Evolutionary conservation across 1,140 invertebrate genomes (phyloP), one percentile per base, ranked within the genome.

Genomic region (Orius insidiosus): DNA sequence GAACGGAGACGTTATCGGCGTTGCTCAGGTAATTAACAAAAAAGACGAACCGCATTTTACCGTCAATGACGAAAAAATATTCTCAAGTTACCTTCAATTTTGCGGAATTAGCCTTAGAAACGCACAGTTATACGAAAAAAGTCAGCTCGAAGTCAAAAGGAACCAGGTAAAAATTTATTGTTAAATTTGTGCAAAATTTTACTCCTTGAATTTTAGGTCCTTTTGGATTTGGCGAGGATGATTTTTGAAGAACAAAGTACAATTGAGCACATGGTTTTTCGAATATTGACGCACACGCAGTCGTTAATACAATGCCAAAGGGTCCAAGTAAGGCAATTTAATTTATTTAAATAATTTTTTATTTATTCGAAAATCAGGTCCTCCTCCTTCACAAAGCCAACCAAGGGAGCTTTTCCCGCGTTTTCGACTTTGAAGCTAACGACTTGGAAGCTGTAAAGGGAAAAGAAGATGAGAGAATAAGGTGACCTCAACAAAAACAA

Each of bases 201-300:
- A 11, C 2, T 37, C 14, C 15, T 39, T 46, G 2, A 11, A 15
- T 32, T 48, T 55, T 54, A 80, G 77, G 88, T 96, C 40, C 67
- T 96, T 9, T 64, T 96, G 46, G 89, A 96, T 62, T 66, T 96
- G 56, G 90, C 89, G 2, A 71, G 89, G 54, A 90, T 94, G 79
- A 88, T 96, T 55, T 96, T 96, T 61, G 89, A 94, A 60, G 89
- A 96, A 62, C 90, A 95, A 65, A 92, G 85, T 63, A 94, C 88
- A 52, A 88, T 95, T 53, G 89, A 94, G 58, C 85, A 85, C 59
- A 85, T 94, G 71, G 88, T 95, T 49, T 78, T 89, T 53, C 76
- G 90, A 63, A 95, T 96, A 59, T 70, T 95, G 56, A 85, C 86
- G 32, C 88, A 96, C 63, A 94, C 86, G 33, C 87, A 93, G 64